A percentile compares a stretch with the other conserved stretches of the same genome.
These are phyloP conservation scores for Lordiphosa fenestrarum DNA, from an alignment of 2,888 invertebrate species.

Conservation along the genomic window DNA sequence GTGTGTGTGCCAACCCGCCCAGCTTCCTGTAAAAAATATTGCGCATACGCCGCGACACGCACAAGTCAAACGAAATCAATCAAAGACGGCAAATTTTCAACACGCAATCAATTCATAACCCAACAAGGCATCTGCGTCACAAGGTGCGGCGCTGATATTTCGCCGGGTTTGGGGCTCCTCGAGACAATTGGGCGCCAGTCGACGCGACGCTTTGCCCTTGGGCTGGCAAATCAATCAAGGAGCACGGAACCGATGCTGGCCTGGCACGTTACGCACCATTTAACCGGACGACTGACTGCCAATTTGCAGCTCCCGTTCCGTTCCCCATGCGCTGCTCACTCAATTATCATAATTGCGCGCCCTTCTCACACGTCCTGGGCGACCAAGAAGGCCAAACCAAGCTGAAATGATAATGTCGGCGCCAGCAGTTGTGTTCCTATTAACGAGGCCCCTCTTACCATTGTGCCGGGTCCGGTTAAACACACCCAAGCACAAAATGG, in stretches of 20 bases:
- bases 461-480: slow-evolving; percentile 17
- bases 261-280: slow-evolving; percentile 63
- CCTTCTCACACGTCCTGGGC: slow-evolving; percentile 9
- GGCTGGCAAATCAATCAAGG: slow-evolving; percentile 33
- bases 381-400: slow-evolving; percentile 11
- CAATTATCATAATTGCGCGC: slow-evolving; percentile 69
- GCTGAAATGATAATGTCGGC: slow-evolving; percentile 72
- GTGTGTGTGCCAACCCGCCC: slow-evolving; percentile 6
- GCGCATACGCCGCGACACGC: slow-evolving; percentile 29
- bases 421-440: slow-evolving; percentile 74
- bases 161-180: slow-evolving; percentile 10
- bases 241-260: slow-evolving; percentile 17
- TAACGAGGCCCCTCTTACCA: slow-evolving; percentile 43
- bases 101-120: slow-evolving; percentile 62
- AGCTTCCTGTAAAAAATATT: slow-evolving; percentile 17
- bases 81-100: slow-evolving; percentile 56
- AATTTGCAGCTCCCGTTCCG: slow-evolving; percentile 20
- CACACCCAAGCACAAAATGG: slow-evolving; percentile 20
- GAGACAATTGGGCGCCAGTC: slow-evolving; percentile 56
- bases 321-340: slow-evolving; percentile 28
- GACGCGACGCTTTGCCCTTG: slow-evolving; percentile 2
- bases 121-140: slow-evolving; percentile 31
- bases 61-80: slow-evolving; percentile 58
- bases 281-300: slow-evolving; percentile 52
- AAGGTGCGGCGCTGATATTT: slow-evolving; percentile 40